These are phyloP conservation scores for Parapristionchus giblindavisi DNA, from an alignment of 2,888 invertebrate genomes.

Conservation along the genomic window DNA sequence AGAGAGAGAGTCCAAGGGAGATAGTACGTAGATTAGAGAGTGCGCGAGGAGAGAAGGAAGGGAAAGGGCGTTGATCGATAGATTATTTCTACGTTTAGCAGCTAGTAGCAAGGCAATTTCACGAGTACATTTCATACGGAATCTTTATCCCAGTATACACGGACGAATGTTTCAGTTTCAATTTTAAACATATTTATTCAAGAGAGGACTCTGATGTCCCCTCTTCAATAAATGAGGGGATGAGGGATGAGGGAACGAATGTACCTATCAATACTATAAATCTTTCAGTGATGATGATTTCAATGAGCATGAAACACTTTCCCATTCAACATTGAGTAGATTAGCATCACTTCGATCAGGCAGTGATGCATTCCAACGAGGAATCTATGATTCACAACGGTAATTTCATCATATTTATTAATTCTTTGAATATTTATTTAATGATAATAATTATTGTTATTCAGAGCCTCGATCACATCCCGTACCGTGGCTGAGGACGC, in stretches of 20 bases:
- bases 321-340: constrained; percentile 29
- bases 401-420: not conserved
- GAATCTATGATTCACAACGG: constrained; percentile 40
- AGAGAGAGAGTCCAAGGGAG: too few relatives aligned
- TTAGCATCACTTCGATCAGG: constrained; percentile 42
- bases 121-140: too few relatives aligned
- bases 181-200: not conserved
- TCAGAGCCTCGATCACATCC: not conserved
- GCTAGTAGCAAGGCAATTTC: too few relatives aligned
- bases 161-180: not conserved
- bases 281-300: constrained; percentile 46
- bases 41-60: too few relatives aligned
- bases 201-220: not conserved
- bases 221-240: not conserved
- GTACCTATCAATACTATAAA: not conserved
- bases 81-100: too few relatives aligned
- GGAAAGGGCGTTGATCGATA: too few relatives aligned
- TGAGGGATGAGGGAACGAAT: not conserved
- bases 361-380: constrained; percentile 49
- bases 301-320: constrained; percentile 1
- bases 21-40: too few relatives aligned
- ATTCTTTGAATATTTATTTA: not conserved
- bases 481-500: constrained; percentile 47
- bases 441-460: not conserved
- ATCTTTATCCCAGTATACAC: too few relatives aligned